phyloP scores from a whole-genome alignment of 2,797 vertebrate genomes.

The Haliaeetus vocifer region DNA sequence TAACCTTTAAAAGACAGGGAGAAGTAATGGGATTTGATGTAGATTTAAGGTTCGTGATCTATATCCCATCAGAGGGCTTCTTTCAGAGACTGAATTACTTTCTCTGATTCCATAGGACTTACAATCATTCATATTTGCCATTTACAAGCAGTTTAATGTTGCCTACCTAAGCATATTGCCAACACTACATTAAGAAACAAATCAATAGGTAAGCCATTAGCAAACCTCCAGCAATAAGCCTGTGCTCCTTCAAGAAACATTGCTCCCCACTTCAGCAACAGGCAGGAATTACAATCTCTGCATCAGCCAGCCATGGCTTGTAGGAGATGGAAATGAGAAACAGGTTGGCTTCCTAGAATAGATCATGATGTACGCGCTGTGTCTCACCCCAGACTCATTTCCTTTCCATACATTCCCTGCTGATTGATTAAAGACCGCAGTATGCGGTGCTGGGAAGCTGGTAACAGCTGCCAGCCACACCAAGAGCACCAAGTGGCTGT shows the following conservation, averaged over 20 bases:
- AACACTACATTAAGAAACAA: neutral
- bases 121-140: neutral
- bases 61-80: neutral
- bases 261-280: neutral
- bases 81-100: neutral
- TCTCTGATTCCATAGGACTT: neutral
- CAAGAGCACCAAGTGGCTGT: neutral
- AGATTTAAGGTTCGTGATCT: neutral
- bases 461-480: neutral
- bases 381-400: neutral
- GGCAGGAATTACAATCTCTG: neutral
- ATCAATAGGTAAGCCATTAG: neutral
- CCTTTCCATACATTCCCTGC: neutral
- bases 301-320: neutral
- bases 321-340: neutral
- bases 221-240: neutral
- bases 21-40: neutral
- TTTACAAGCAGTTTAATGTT: neutral
- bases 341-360: neutral
- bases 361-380: fast-evolving
- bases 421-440: neutral
- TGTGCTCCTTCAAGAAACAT: neutral
- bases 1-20: neutral
- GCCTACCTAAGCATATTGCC: neutral
- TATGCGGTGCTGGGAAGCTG: neutral